Conservation (phyloP, 2,113 vertebrate species). For the Alligator mississippiensis region DNA sequence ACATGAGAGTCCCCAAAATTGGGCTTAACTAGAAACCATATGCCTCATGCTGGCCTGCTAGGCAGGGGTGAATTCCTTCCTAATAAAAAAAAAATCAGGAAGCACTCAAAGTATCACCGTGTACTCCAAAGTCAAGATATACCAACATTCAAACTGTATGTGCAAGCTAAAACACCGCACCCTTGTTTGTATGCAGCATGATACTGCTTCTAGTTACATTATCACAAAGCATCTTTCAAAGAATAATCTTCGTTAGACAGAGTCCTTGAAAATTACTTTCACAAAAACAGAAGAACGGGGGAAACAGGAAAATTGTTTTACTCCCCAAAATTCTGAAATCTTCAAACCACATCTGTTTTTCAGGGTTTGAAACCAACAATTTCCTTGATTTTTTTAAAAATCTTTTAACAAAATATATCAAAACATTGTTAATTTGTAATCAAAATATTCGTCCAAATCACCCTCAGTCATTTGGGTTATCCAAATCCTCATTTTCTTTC, state of each 20-base stretch:
- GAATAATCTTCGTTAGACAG: neutral
- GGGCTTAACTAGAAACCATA: neutral
- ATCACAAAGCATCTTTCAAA: neutral
- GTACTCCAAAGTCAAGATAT: neutral
- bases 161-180: neutral
- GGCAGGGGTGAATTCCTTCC: neutral
- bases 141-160: neutral
- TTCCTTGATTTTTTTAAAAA: neutral
- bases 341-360: neutral
- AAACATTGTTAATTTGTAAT: conserved; percentile 4
- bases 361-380: conserved; percentile 8
- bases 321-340: neutral
- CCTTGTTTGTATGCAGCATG: neutral
- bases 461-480: neutral
- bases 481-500: neutral
- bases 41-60: neutral
- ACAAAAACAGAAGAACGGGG: neutral
- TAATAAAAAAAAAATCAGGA: neutral
- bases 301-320: neutral
- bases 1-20: neutral
- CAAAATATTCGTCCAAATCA: neutral
- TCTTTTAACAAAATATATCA: neutral
- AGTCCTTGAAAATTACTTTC: neutral
- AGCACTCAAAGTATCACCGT: neutral
- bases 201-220: neutral